Percentiles rank a stretch among this genome's conserved stretches.
Evolutionary conservation across 2,888 invertebrate genomes (phyloP).

Genomic region (Caprella mutica): DNA sequence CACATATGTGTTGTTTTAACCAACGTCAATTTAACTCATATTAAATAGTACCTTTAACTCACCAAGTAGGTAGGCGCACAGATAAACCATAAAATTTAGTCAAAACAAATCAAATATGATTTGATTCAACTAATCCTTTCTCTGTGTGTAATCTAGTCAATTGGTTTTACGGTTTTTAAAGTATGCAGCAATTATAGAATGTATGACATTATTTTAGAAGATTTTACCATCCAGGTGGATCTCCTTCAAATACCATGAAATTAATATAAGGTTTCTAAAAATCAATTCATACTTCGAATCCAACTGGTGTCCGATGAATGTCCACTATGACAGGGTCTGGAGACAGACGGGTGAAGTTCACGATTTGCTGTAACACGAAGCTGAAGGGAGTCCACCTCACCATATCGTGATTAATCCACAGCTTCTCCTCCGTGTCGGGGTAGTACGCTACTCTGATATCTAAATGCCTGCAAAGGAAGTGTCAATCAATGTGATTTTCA

Average conservation of each 20-base stretch:
- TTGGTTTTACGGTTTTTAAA: too few species aligned
- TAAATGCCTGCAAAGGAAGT: conserved; percentile 52
- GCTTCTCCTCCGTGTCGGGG: conserved; percentile 37
- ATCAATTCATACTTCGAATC: conserved; percentile 36
- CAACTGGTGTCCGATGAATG: conserved; percentile 51
- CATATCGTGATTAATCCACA: conserved; percentile 37
- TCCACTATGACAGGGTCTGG: conserved; percentile 41
- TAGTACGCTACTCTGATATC: conserved; percentile 68
- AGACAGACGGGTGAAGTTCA: conserved; percentile 54
- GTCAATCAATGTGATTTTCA: neutral
- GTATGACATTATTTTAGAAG: too few species aligned
- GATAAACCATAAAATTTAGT: too few species aligned
- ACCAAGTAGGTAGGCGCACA: too few species aligned
- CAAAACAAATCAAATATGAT: too few species aligned
- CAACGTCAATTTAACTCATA: too few species aligned
- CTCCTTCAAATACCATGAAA: neutral
- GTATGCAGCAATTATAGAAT: too few species aligned
- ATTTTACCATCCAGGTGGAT: too few species aligned
- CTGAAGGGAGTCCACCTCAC: conserved; percentile 34
- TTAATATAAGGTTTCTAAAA: neutral
- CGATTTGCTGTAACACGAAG: conserved; percentile 48
- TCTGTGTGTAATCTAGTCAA: too few species aligned
- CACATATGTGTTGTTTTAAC: too few species aligned
- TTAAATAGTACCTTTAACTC: too few species aligned
- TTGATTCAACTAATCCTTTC: too few species aligned